Conservation (phyloP, 2,888 invertebrate genomes). For the Siphlonurus alternatus region DNA sequence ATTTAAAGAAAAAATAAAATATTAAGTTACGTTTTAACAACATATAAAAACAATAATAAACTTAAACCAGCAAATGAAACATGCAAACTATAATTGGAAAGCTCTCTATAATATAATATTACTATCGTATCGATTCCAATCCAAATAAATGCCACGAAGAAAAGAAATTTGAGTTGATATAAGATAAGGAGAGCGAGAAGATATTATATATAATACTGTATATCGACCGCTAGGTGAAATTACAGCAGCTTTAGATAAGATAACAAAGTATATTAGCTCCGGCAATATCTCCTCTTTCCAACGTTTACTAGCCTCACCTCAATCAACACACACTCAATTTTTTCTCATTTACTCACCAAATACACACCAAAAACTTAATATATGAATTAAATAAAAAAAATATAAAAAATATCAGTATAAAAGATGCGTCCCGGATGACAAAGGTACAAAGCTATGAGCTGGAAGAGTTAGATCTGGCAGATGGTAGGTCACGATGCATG, state of each 20-base stretch:
- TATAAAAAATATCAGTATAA: not conserved
- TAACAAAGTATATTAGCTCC: not conserved
- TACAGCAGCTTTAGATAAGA: not conserved
- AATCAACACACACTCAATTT: not conserved
- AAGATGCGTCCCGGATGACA: not conserved
- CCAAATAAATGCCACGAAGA: too few relatives aligned
- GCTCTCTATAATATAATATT: too few relatives aligned
- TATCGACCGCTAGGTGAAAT: not conserved
- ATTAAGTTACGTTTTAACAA: too few relatives aligned
- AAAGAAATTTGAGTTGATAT: too few relatives aligned
- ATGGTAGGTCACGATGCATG: conserved; percentile 25
- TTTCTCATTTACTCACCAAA: not conserved
- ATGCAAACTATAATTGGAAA: too few relatives aligned
- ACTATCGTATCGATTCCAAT: too few relatives aligned
- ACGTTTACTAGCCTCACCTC: not conserved
- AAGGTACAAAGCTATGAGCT: conserved; percentile 38
- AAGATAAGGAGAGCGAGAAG: not conserved
- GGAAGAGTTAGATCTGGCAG: conserved; percentile 63
- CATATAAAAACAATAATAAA: too few relatives aligned
- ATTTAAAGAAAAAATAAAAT: too few relatives aligned
- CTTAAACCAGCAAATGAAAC: too few relatives aligned
- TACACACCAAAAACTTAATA: not conserved
- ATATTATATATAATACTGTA: not conserved
- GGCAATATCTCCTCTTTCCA: too few relatives aligned
- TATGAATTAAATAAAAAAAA: not conserved